Evolutionary conservation across 2,888 invertebrate species (phyloP).

Genomic region (Onthophagus sagittarius): DNA sequence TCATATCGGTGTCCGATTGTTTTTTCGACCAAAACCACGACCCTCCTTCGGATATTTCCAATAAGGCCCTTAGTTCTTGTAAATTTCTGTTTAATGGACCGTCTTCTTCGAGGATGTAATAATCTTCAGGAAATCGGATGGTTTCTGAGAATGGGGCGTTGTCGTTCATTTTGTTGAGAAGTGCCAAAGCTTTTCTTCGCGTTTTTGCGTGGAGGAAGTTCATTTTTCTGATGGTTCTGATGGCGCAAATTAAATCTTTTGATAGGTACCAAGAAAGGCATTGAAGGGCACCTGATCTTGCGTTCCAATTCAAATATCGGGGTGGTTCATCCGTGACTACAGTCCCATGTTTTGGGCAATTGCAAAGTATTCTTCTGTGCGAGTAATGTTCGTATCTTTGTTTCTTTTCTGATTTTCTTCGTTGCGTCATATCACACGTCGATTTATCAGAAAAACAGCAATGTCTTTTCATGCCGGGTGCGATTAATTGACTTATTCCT

Average conservation of each 20-base stretch:
- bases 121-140: neutral
- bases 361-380: neutral
- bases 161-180: neutral
- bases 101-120: neutral
- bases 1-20: too few species aligned
- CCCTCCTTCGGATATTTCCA: neutral
- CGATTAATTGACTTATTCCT: neutral
- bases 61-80: neutral
- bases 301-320: conserved; percentile 3
- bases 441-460: neutral
- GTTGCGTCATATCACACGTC: neutral
- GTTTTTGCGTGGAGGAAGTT: neutral
- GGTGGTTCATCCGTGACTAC: neutral
- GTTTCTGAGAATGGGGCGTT: neutral
- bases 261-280: conserved; percentile 5
- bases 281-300: neutral
- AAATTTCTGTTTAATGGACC: neutral
- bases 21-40: neutral
- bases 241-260: neutral
- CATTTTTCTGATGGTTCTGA: conserved; percentile 3
- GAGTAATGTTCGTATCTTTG: neutral
- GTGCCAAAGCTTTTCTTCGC: neutral
- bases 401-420: neutral
- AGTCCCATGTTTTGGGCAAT: neutral
- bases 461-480: neutral